A percentile compares a stretch with the other conserved stretches of the same genome.
Conservation (phyloP, 2,113 vertebrate genomes). For the Mastomys coucha region DNA sequence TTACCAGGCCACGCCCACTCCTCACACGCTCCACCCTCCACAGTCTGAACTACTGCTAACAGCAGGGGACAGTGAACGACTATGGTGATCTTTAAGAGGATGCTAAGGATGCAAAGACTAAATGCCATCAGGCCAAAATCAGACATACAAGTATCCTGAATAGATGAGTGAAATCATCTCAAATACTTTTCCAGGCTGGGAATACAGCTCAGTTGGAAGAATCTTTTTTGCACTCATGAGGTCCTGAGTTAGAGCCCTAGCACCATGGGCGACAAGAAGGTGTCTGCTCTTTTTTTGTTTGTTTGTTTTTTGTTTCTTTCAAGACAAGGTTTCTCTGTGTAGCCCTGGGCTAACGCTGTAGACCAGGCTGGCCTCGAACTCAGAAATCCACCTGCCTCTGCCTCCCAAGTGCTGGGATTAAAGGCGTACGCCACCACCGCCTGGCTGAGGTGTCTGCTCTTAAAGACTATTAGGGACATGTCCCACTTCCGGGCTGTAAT, state of each 20-base stretch:
- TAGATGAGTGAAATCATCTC: not conserved
- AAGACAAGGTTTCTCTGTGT: too few species aligned
- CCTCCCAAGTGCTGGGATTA: too few species aligned
- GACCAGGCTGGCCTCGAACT: too few species aligned
- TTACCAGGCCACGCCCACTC: not conserved
- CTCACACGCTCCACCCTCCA: not conserved
- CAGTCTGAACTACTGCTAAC: not conserved
- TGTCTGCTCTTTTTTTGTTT: not conserved
- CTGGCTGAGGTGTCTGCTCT: too few species aligned
- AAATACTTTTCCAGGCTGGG: not conserved
- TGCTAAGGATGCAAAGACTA: not conserved
- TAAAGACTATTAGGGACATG: not conserved
- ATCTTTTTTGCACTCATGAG: not conserved
- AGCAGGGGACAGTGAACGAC: not conserved
- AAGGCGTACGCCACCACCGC: too few species aligned
- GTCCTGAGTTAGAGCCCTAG: not conserved
- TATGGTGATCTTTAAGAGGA: not conserved
- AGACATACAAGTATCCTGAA: not conserved
- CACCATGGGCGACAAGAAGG: not conserved
- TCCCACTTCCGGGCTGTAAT: not conserved
- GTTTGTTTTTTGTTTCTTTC: too few species aligned
- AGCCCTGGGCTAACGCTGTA: too few species aligned
- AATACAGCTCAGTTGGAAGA: not conserved
- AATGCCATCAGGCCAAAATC: not conserved
- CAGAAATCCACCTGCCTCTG: too few species aligned